These are phyloP conservation scores for Eubasilissa regina DNA, from an alignment of 1,140 invertebrate genomes.

Conservation along the genomic window DNA sequence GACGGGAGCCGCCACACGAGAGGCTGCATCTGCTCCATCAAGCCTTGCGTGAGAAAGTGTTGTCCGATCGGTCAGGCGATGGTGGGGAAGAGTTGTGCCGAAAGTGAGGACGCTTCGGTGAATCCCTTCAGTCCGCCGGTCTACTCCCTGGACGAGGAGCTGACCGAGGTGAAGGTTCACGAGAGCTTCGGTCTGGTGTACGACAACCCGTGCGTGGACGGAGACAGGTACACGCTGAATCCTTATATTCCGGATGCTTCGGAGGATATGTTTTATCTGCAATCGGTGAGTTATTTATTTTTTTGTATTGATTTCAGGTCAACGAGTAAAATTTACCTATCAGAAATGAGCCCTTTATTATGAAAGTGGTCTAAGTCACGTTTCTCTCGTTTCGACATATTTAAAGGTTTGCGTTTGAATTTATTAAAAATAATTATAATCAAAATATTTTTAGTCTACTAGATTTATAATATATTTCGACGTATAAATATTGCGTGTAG, in stretches of 20 bases:
- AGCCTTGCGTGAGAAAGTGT: constrained; percentile 1
- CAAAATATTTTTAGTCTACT: no score
- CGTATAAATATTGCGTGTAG: no score
- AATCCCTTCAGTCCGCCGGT: background rate
- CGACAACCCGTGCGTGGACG: background rate
- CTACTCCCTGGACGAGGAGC: background rate
- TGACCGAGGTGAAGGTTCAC: background rate
- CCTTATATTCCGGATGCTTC: background rate
- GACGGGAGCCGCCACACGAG: background rate
- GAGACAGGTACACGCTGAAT: background rate
- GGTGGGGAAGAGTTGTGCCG: background rate
- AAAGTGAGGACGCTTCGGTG: background rate
- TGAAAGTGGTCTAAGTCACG: no score
- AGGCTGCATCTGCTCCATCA: constrained; percentile 4
- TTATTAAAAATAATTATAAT: no score
- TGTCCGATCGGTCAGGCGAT: background rate
- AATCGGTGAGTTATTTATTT: background rate
- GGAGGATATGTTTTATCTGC: background rate
- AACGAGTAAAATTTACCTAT: no score
- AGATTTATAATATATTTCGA: no score
- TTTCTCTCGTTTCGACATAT: no score
- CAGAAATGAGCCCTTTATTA: no score
- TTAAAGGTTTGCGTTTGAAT: no score
- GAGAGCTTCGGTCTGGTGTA: background rate
- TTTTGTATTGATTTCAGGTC: no score